Base-by-base conservation (phyloP, 2,797 vertebrate genomes). In the Microchirus variegatus region DNA sequence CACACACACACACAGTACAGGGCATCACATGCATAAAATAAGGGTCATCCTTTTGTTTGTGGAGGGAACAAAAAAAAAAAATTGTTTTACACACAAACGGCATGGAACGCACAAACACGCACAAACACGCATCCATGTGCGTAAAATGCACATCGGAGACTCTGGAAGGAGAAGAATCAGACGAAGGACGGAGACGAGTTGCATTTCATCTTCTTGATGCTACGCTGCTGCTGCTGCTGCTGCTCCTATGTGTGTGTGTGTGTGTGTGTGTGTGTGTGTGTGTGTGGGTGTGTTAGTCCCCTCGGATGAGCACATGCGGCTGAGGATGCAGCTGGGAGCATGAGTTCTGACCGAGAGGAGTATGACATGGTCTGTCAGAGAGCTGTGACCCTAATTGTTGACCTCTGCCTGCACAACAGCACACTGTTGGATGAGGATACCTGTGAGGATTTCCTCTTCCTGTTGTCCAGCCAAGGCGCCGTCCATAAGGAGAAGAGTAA, bases 311-410 rank as follows among this genome's bases (percentile, higher is more conserved):
- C 84, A 82, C 85, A 86, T 78, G 63, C 79, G 68, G 75, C 86
- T 75, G 87, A 90, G 83, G 90, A 93, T 91, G 93, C 90, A 80
- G 86, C 86, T 85, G 88, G 81, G 90, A 94, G 90, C 92, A 94
- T 94, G 93, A 93, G 88, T 91, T 85, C 93, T 82, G 85, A 89
- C 80, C 84, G 85, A 80, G 90, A 90, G 87, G 91, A 93, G 74
- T 74, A 94, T 93, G 93, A 93, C 91, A 92, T 92, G 91, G 82
- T 93, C 83, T 94, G 93, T 91, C 92, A 93, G 89, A 93, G 70
- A 90, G 93, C 93, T 17, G 91, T 94, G 89, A 91, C 92, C 89
- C 90, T 94, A 48, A 87, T 94, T 80, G 89, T 93, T 91, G 93
- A 94, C 92, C 93, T 94, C 52, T 94, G 93, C 80, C 87, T 91